phyloP scores from a whole-genome alignment of 2,797 vertebrate species.

The Dendrocincla tyrannina region DNA sequence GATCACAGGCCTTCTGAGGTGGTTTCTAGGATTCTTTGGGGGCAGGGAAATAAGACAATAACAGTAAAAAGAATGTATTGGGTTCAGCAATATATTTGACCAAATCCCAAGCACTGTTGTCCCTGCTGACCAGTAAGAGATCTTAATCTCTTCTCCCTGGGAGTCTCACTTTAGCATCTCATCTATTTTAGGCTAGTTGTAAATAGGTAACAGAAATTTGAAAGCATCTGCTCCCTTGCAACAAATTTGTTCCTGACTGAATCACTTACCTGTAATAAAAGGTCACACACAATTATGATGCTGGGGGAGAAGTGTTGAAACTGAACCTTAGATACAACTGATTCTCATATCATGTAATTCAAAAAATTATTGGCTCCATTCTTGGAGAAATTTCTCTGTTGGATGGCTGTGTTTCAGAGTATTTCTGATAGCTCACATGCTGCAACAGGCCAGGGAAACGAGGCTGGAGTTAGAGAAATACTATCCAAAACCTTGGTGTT shows the following conservation, averaged over 20 bases:
- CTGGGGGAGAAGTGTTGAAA: not conserved
- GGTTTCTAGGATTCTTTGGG: not conserved
- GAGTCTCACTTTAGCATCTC: not conserved
- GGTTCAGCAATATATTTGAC: slow-evolving; percentile 29
- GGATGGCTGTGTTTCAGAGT: not conserved
- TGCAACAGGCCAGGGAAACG: fast-evolving
- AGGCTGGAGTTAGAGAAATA: not conserved
- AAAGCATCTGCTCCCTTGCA: not conserved
- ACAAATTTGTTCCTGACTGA: not conserved
- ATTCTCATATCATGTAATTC: not conserved
- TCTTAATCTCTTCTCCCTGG: not conserved
- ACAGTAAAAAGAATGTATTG: slow-evolving; percentile 42
- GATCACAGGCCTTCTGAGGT: not conserved
- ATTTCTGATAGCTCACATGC: not conserved
- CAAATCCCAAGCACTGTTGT: not conserved
- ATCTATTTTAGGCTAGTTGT: not conserved
- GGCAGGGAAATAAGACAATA: not conserved
- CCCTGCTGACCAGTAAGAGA: not conserved
- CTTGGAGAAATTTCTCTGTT: not conserved
- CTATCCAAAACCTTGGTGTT: not conserved
- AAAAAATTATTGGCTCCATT: not conserved
- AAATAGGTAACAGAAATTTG: not conserved
- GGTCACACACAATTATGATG: not conserved
- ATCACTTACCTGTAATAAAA: not conserved
- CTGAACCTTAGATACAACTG: not conserved